A percentile compares a stretch with the other conserved stretches of the same genome.
Conservation (phyloP, 2,888 invertebrate genomes). For the Laothoe populi region DNA sequence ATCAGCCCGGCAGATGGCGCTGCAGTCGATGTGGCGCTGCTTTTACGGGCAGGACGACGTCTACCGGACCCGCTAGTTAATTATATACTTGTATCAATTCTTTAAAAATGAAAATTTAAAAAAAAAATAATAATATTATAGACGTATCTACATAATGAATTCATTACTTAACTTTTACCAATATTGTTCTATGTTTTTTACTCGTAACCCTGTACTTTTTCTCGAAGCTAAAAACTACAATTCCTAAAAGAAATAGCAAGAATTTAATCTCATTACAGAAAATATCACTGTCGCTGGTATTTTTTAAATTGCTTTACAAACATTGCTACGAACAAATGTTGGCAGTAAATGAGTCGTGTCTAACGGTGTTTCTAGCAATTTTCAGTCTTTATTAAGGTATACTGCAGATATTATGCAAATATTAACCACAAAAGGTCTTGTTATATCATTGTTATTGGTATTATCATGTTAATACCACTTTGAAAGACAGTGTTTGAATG, state of each 20-base stretch:
- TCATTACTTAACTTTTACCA: too few species aligned
- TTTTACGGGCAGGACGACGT: too few species aligned
- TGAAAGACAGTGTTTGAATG: not conserved
- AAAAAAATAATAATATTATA: too few species aligned
- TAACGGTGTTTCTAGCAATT: conserved; percentile 22
- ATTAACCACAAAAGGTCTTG: conserved; percentile 8
- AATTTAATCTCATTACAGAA: conserved; percentile 3
- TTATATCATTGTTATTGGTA: not conserved
- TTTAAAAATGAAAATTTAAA: too few species aligned
- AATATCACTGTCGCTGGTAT: not conserved
- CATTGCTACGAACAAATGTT: conserved; percentile 1
- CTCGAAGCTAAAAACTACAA: not conserved
- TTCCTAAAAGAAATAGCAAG: too few species aligned
- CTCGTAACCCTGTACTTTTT: too few species aligned
- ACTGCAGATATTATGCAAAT: conserved; percentile 11
- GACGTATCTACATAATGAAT: too few species aligned
- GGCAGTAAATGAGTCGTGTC: conserved; percentile 6
- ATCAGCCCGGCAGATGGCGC: too few species aligned
- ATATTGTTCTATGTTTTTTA: too few species aligned
- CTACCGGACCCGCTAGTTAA: too few species aligned
- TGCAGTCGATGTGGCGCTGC: too few species aligned
- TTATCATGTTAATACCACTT: conserved; percentile 1
- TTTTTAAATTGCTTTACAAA: conserved; percentile 9
- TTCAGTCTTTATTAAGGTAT: conserved; percentile 22
- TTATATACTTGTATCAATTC: too few species aligned